A percentile compares a stretch with the other conserved stretches of the same genome.
phyloP scores from a whole-genome alignment of 1,140 invertebrate genomes.

The Olivierus martensii region DNA sequence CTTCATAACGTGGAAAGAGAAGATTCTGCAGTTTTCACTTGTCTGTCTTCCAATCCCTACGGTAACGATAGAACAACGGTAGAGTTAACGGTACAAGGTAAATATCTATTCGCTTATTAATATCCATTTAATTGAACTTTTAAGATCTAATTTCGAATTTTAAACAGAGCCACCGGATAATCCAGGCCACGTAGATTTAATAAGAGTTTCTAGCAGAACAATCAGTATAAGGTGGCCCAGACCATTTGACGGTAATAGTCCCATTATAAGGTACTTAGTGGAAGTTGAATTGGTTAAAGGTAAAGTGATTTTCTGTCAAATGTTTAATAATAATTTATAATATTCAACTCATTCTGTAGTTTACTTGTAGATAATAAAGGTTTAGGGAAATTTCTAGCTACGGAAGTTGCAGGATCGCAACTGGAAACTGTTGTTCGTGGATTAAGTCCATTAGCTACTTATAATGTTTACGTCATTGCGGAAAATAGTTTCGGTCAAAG shows the following conservation, averaged over 20 bases:
- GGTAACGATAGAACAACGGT: conserved; percentile 81
- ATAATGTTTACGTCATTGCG: conserved; percentile 29
- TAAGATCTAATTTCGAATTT: too few species aligned
- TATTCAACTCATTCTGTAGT: too few species aligned
- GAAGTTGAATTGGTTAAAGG: conserved; percentile 33
- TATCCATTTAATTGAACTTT: neutral
- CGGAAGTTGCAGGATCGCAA: conserved; percentile 43
- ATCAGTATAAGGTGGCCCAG: conserved; percentile 53
- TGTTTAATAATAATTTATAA: conserved; percentile 28
- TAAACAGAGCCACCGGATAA: conserved; percentile 32
- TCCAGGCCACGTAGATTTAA: conserved; percentile 24
- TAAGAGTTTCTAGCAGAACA: conserved; percentile 36
- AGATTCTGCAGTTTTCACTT: conserved; percentile 78
- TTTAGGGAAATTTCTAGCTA: conserved; percentile 1
- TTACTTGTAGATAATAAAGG: conserved; percentile 37
- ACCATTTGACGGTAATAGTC: conserved; percentile 64
- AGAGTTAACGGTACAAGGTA: conserved; percentile 53
- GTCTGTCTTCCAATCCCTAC: conserved; percentile 69
- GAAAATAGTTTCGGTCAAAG: conserved; percentile 44
- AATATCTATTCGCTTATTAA: neutral
- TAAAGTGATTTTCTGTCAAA: neutral
- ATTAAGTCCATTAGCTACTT: conserved; percentile 28
- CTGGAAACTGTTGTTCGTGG: conserved; percentile 35
- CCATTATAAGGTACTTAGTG: conserved; percentile 53
- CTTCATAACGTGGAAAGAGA: conserved; percentile 53